A percentile compares a stretch with the other conserved stretches of the same genome.
phyloP scores from a whole-genome alignment of 2,797 vertebrate genomes.

The Coreius guichenoti region DNA sequence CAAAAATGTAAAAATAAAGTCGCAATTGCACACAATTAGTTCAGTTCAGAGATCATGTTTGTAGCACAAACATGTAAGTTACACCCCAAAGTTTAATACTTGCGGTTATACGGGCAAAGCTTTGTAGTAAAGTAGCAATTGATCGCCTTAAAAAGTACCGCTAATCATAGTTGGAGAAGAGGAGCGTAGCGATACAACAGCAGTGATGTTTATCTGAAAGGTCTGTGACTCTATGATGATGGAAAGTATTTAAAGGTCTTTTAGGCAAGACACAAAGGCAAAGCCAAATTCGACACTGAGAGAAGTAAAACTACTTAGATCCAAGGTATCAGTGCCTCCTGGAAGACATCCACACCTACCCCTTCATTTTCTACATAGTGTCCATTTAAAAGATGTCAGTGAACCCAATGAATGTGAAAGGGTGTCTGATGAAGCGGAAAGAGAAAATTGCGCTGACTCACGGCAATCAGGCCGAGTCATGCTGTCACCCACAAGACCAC shows the following conservation, averaged over 20 bases:
- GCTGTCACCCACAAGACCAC: slow-evolving; percentile 46
- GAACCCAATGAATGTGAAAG: slow-evolving; percentile 42
- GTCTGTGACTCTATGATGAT: slow-evolving; percentile 22
- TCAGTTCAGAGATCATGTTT: neutral
- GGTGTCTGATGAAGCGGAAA: slow-evolving; percentile 39
- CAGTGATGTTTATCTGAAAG: slow-evolving; percentile 23
- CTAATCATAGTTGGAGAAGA: slow-evolving; percentile 33
- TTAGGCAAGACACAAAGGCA: neutral
- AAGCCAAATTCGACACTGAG: slow-evolving; percentile 20
- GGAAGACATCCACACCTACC: slow-evolving; percentile 4
- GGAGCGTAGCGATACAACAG: neutral
- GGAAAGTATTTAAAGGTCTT: slow-evolving; percentile 9
- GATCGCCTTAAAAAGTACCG: neutral
- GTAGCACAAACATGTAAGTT: neutral
- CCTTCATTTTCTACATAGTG: slow-evolving; percentile 30
- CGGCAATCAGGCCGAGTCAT: slow-evolving; percentile 54
- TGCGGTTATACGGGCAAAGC: neutral
- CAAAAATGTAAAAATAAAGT: neutral
- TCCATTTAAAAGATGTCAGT: slow-evolving; percentile 47
- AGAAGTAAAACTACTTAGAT: slow-evolving; percentile 13
- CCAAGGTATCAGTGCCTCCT: slow-evolving; percentile 8
- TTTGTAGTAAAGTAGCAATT: slow-evolving; percentile 20
- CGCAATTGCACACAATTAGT: neutral
- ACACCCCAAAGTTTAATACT: neutral
- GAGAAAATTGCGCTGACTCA: slow-evolving; percentile 55